Conservation (phyloP, 1,140 invertebrate genomes). For the Trichomalopsis sarcophagae region DNA sequence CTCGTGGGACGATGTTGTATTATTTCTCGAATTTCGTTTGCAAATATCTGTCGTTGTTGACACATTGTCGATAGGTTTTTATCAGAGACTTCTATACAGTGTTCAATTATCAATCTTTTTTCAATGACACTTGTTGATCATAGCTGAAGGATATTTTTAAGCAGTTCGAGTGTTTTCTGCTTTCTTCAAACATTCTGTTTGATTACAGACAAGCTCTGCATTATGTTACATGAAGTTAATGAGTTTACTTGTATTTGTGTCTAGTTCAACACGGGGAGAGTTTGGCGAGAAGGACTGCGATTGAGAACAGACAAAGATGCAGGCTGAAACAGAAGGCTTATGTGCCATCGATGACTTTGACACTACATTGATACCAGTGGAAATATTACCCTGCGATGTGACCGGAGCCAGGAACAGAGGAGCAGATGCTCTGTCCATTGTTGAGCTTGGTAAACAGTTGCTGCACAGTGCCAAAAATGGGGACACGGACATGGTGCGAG, state of each 20-base stretch:
- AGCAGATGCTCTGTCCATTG: slow-evolving; percentile 72
- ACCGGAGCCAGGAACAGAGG: slow-evolving; percentile 56
- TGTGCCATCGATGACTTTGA: slow-evolving; percentile 67
- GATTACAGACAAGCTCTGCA: too few relatives aligned
- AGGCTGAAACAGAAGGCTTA: slow-evolving; percentile 66
- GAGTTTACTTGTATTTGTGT: neutral
- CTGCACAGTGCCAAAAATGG: slow-evolving; percentile 86
- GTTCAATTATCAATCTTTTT: too few relatives aligned
- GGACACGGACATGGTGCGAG: slow-evolving; percentile 84
- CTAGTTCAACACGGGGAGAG: slow-evolving; percentile 26
- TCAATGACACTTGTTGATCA: neutral
- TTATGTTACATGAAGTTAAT: neutral
- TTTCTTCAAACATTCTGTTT: too few relatives aligned
- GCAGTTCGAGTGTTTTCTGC: too few relatives aligned
- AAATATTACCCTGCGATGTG: slow-evolving; percentile 68
- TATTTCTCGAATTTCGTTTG: neutral
- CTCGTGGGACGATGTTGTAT: neutral
- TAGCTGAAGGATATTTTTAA: too few relatives aligned
- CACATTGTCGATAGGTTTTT: neutral
- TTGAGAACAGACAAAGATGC: slow-evolving; percentile 63
- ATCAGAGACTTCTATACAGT: too few relatives aligned
- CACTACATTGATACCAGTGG: slow-evolving; percentile 68
- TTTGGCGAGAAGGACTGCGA: slow-evolving; percentile 52
- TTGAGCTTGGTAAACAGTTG: slow-evolving; percentile 89
- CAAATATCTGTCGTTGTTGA: neutral